Conservation (phyloP, 2,888 invertebrate species). For the Nymphalis c-album region DNA sequence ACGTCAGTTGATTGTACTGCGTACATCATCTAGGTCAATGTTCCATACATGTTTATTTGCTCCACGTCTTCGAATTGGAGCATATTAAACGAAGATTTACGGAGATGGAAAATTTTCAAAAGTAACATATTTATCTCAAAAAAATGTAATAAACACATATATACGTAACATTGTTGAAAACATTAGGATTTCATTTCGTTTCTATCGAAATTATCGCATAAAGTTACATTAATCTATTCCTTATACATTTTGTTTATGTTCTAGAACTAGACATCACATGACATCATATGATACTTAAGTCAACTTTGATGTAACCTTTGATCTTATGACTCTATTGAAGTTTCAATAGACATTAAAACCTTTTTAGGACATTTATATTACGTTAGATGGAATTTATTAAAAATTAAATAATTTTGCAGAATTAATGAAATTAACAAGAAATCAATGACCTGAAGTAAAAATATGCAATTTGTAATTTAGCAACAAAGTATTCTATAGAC, state of each 20-base stretch:
- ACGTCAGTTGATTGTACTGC: not conserved
- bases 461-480: not conserved
- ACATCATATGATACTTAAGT: slow-evolving; percentile 22
- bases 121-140: not conserved
- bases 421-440: no score
- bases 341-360: slow-evolving; percentile 28
- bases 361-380: slow-evolving; percentile 16
- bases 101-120: not conserved
- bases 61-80: slow-evolving; percentile 12
- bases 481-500: not conserved
- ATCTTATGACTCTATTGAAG: slow-evolving; percentile 29
- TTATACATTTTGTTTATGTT: slow-evolving; percentile 13
- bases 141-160: not conserved
- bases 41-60: slow-evolving; percentile 36
- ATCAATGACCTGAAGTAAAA: no score
- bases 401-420: not conserved
- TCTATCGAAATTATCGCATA: not conserved
- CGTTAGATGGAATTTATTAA: not conserved
- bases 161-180: not conserved
- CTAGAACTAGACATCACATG: slow-evolving; percentile 22
- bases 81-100: not conserved
- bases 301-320: slow-evolving; percentile 28
- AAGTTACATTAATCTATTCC: slow-evolving; percentile 6
- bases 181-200: not conserved
- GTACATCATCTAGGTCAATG: slow-evolving; percentile 43